phyloP scores from a whole-genome alignment of 2,113 vertebrate species.

The Campylomormyrus numenius region DNA sequence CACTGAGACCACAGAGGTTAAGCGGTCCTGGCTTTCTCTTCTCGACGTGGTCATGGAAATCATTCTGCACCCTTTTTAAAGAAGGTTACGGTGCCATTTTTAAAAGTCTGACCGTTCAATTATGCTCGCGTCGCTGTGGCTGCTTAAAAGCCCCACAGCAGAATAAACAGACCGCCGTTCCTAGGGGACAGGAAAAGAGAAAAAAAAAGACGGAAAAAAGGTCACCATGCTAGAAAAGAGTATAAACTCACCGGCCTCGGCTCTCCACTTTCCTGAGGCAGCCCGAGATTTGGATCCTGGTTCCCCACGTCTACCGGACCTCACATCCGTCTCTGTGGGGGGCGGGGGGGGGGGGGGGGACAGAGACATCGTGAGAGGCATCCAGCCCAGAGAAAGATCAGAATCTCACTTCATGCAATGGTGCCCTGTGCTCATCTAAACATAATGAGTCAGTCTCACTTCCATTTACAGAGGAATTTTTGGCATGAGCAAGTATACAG shows the following conservation, averaged over 20 bases:
- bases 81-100: not conserved
- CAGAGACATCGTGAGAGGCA: not conserved
- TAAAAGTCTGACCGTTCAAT: not conserved
- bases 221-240: not conserved
- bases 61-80: not conserved
- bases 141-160: not conserved
- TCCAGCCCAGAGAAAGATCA: not conserved
- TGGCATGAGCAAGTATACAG: not conserved
- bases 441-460: not conserved
- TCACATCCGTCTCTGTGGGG: constrained; percentile 19
- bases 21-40: not conserved
- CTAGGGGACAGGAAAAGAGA: not conserved
- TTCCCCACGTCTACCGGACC: constrained; percentile 7
- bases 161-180: not conserved
- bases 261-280: constrained; percentile 13
- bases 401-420: not conserved
- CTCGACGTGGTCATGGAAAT: not conserved
- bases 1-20: not conserved
- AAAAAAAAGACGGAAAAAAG: not conserved
- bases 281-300: not conserved
- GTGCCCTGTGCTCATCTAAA: not conserved
- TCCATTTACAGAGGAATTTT: not conserved
- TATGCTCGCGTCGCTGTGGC: not conserved
- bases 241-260: constrained; percentile 13
- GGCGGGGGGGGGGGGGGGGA: not conserved